Evolutionary conservation across 2,888 invertebrate species (phyloP).

Genomic region (Andrena hattorfiana): DNA sequence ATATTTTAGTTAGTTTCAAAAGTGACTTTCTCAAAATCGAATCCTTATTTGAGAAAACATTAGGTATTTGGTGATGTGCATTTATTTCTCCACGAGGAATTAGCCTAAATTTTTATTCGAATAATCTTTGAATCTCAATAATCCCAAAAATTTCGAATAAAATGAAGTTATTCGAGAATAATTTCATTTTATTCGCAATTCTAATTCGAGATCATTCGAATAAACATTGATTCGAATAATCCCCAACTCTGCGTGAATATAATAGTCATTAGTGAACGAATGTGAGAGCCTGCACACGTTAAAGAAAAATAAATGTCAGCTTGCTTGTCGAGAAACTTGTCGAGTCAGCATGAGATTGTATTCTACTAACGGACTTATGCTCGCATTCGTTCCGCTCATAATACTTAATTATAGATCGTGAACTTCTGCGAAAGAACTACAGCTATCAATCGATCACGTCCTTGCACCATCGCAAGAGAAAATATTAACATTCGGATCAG

Average conservation of each 20-base stretch:
- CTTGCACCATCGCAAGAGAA: not conserved
- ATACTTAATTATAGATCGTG: constrained; percentile 26
- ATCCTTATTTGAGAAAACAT: no score
- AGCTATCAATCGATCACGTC: not conserved
- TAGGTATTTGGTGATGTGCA: no score
- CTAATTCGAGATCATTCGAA: no score
- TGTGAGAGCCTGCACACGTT: not conserved
- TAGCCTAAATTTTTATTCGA: no score
- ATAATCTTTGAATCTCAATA: no score
- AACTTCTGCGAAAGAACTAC: not conserved
- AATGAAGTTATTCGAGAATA: no score
- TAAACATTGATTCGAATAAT: not conserved
- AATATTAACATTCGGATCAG: constrained; percentile 9
- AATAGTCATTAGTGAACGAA: not conserved
- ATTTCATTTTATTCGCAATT: no score
- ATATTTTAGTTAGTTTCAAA: no score
- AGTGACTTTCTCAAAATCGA: no score
- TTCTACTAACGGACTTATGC: not conserved
- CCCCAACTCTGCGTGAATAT: no score
- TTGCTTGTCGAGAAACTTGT: not conserved
- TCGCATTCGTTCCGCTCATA: constrained; percentile 6
- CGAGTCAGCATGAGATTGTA: constrained; percentile 8
- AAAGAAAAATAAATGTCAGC: not conserved
- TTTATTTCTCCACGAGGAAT: no score
- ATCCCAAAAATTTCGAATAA: no score